Conservation (phyloP, 2,888 invertebrate species). For the Deroplatys truncata region DNA sequence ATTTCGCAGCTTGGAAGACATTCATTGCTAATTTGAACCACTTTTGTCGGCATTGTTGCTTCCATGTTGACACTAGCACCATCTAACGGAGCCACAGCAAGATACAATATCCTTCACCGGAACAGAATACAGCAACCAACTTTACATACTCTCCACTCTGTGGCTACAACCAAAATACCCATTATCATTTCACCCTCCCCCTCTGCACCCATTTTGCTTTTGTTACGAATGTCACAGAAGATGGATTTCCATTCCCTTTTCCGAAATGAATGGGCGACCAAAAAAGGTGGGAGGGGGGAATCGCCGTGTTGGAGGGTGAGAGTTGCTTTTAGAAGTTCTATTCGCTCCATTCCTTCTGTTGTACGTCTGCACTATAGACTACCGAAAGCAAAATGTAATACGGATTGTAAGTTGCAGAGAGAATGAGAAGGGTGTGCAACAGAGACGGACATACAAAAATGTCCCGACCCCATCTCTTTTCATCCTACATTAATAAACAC, state of each 20-base stretch:
- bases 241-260: conserved; percentile 4
- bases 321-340: not conserved
- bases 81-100: not conserved
- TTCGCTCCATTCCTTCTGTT: not conserved
- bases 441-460: not conserved
- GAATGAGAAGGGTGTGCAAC: not conserved
- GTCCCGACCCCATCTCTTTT: not conserved
- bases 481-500: conserved; percentile 31
- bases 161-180: not conserved
- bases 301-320: not conserved
- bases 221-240: conserved; percentile 3
- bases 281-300: not conserved
- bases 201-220: not conserved
- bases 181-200: not conserved
- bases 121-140: not conserved
- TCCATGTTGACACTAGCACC: not conserved
- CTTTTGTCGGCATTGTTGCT: not conserved
- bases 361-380: not conserved
- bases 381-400: not conserved
- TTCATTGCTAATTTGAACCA: not conserved
- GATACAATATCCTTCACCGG: not conserved
- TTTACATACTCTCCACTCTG: not conserved
- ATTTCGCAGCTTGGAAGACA: too few species aligned
- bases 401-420: not conserved
- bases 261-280: not conserved